A percentile compares a stretch with the other conserved stretches of the same genome.
Conservation (phyloP, 2,113 vertebrate species). For the Scalopus aquaticus region DNA sequence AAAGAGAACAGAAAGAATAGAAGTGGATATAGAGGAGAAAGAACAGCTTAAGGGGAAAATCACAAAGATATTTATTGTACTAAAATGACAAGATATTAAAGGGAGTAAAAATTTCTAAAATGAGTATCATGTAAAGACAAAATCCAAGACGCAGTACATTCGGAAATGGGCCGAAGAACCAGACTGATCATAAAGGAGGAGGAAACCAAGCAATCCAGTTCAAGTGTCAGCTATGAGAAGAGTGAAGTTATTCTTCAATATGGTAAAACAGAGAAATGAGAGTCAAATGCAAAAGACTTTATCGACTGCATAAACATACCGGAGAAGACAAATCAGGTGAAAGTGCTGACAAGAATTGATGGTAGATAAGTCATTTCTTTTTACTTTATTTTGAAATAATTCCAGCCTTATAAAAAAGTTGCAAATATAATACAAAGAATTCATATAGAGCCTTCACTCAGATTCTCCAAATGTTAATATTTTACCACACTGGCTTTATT, state of each 20-base stretch:
- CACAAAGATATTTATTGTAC: background rate
- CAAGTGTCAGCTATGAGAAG: background rate
- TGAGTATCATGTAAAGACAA: background rate
- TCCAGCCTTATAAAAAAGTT: background rate
- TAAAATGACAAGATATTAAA: background rate
- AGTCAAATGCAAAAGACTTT: slow-evolving; percentile 19
- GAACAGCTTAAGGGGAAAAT: background rate
- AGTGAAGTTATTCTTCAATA: background rate
- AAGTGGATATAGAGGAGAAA: background rate
- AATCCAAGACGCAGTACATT: background rate
- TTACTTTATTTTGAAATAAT: background rate
- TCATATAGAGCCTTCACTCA: background rate
- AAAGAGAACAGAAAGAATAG: background rate
- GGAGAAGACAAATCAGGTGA: background rate
- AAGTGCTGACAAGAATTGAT: background rate
- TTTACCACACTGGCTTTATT: background rate
- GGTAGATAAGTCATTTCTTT: background rate
- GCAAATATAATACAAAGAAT: background rate
- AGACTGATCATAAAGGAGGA: background rate
- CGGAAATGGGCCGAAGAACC: background rate
- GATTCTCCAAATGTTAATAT: slow-evolving; percentile 15
- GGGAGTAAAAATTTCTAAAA: slow-evolving; percentile 4
- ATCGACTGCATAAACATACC: background rate
- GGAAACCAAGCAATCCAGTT: background rate
- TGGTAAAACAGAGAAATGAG: background rate